phyloP scores from a whole-genome alignment of 2,888 invertebrate genomes.

The Mythimna ferrago region DNA sequence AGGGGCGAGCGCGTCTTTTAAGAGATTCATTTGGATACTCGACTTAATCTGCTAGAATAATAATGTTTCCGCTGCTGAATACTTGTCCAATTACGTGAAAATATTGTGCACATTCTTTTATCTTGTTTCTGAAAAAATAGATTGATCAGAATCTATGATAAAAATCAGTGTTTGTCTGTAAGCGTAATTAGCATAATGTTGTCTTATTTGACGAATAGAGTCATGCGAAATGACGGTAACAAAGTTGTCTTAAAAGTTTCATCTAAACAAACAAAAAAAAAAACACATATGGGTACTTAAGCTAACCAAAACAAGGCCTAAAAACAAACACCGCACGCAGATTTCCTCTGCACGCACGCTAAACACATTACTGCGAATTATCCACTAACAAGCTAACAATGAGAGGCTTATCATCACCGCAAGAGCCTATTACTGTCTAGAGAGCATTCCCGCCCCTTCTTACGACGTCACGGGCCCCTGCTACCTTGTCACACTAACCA shows the following conservation, averaged over 20 bases:
- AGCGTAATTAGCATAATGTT: not conserved
- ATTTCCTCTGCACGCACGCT: constrained; percentile 79
- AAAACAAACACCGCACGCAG: constrained; percentile 70
- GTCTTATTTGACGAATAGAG: not conserved
- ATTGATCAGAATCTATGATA: not conserved
- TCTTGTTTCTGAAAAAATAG: constrained; percentile 6
- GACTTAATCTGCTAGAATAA: constrained; percentile 87
- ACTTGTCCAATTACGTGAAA: constrained; percentile 55
- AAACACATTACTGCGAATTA: constrained; percentile 85
- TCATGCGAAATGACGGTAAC: too few relatives aligned
- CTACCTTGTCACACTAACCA: constrained; percentile 81
- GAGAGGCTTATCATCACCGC: constrained; percentile 87
- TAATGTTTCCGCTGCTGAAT: constrained; percentile 77
- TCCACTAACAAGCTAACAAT: constrained; percentile 89
- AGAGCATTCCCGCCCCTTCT: constrained; percentile 86
- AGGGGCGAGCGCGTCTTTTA: constrained; percentile 85
- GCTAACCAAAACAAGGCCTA: constrained; percentile 26
- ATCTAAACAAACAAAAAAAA: not conserved
- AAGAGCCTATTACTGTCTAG: constrained; percentile 87
- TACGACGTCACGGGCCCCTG: constrained; percentile 74
- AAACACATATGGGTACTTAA: not conserved
- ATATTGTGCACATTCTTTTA: constrained; percentile 38
- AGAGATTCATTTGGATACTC: constrained; percentile 85
- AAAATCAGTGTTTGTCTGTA: not conserved
- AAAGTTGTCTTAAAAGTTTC: not conserved